These are phyloP conservation scores for Aspidiotus destructor DNA, from an alignment of 2,888 invertebrate genomes.

Conservation along the genomic window DNA sequence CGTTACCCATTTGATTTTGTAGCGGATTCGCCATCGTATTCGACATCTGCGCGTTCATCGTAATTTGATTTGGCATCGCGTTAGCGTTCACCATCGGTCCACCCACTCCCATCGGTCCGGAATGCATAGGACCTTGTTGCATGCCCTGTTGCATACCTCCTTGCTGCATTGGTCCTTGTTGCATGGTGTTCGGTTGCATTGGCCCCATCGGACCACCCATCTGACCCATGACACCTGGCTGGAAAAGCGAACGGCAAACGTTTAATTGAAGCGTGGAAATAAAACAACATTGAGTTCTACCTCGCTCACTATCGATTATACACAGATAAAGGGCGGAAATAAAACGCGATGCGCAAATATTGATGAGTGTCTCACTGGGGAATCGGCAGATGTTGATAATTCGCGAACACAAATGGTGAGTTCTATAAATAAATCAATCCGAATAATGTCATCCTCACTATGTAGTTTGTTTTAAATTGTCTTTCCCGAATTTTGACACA, in stretches of 20 bases:
- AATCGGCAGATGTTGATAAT: too few relatives aligned
- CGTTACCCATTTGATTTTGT: constrained; percentile 46
- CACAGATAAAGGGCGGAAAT: too few relatives aligned
- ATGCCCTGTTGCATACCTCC: constrained; percentile 34
- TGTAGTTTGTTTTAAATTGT: too few relatives aligned
- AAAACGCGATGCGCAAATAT: too few relatives aligned
- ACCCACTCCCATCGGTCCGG: constrained; percentile 34
- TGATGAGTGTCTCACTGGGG: too few relatives aligned
- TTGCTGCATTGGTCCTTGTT: constrained; percentile 37
- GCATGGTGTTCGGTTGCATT: constrained; percentile 35
- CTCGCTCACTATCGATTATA: too few relatives aligned
- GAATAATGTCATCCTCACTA: too few relatives aligned
- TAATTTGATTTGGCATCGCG: constrained; percentile 41
- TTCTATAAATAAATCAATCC: too few relatives aligned
- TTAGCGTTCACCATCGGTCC: constrained; percentile 39
- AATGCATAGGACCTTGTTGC: constrained; percentile 33
- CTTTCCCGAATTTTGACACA: too few relatives aligned
- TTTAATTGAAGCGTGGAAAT: background rate
- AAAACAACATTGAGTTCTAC: background rate
- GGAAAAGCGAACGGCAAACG: background rate
- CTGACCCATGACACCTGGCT: constrained; percentile 39
- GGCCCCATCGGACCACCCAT: constrained; percentile 46
- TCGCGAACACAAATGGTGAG: too few relatives aligned
- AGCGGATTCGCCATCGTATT: constrained; percentile 40
- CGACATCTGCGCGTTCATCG: constrained; percentile 41